These are phyloP conservation scores for Pachyseris speciosa DNA, from an alignment of 64 coral and sea anemone genomes.

Conservation along the genomic window DNA sequence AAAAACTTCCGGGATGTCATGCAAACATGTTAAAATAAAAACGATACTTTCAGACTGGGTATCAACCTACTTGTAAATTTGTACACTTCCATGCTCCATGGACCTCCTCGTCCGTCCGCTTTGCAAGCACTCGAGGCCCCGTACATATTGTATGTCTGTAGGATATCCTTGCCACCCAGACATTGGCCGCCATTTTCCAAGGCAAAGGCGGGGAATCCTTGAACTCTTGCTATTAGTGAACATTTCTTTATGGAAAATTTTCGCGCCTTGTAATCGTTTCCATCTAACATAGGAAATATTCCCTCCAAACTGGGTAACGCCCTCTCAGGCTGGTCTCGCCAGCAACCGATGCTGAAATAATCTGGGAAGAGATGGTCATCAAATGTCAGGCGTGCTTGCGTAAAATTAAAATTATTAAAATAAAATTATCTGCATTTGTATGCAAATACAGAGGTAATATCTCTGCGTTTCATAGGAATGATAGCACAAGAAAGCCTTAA, in stretches of 20 bases:
- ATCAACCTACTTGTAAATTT: constrained; percentile 85
- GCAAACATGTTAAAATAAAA: too few relatives aligned
- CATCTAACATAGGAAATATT: constrained; percentile 91
- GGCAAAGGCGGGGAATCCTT: constrained; percentile 90
- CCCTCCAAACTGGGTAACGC: constrained; percentile 80
- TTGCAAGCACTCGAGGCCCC: constrained; percentile 74
- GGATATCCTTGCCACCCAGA: constrained; percentile 83
- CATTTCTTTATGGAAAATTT: constrained; percentile 88
- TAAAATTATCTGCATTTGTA: too few relatives aligned
- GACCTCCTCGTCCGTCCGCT: constrained; percentile 78
- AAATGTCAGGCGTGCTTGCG: too few relatives aligned
- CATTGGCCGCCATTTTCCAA: constrained; percentile 95
- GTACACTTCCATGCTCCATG: constrained; percentile 97
- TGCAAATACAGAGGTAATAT: too few relatives aligned
- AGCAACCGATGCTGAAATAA: constrained; percentile 93
- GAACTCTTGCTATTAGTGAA: constrained; percentile 72
- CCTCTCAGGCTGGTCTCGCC: constrained; percentile 90
- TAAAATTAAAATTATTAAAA: too few relatives aligned
- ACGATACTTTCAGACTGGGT: not conserved
- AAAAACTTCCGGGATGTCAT: too few relatives aligned
- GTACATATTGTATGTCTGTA: constrained; percentile 90
- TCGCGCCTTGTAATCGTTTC: constrained; percentile 78
- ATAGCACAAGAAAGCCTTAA: too few relatives aligned
- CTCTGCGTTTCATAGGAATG: too few relatives aligned
- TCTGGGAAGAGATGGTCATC: constrained; percentile 28